Base-by-base conservation (phyloP, 1,140 invertebrate species). In the Cydia strobilella region DNA sequence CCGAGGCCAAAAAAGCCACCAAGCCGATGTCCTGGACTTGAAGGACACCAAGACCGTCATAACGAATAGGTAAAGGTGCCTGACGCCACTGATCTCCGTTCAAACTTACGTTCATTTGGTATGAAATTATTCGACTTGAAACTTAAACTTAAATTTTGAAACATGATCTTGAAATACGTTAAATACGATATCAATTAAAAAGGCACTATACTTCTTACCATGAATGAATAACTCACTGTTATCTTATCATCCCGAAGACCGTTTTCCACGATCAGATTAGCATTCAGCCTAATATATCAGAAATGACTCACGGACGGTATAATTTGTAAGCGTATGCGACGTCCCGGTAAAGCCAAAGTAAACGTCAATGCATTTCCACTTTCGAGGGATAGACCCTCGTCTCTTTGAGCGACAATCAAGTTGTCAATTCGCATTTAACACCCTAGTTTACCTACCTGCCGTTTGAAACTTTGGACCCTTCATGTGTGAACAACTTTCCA, bases 401-500 rank as follows among this genome's bases (percentile, higher is more conserved):
- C 79, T 59, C 72, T 45, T 62, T 18, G 63, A 75, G 48, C 76
- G 79, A 82, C 80, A 80, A 79, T 82, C 80, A 73, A 77, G 72
- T 79, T 82, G 79, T 82, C 80, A 82, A 82, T 82, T 82, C 76
- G 77, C 80, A 76, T 82, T 82, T 80, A 80, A 77, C 76, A 74
- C 76, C 45, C 45, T 42, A 69, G 31, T 35, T 69, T 69, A 69
- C 27, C 27, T 69, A 69, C 27, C 27, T 69, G 65, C 10, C 65
- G 65, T 23, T 42, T 39, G 18, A 69, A 69, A 69, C 35, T 69
- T 69, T 35, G 27, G 65, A 5, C 10, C 31, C 7, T 69, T 69
- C n/a, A 39, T 31, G 10, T n/a, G 31, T 35, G 31, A 69, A 35
- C 27, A 35, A 69, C 27, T 27, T 35, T 18, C 31, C 9, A 5